phyloP scores from a whole-genome alignment of 2,888 invertebrate species.

The Leucophenga montana region DNA sequence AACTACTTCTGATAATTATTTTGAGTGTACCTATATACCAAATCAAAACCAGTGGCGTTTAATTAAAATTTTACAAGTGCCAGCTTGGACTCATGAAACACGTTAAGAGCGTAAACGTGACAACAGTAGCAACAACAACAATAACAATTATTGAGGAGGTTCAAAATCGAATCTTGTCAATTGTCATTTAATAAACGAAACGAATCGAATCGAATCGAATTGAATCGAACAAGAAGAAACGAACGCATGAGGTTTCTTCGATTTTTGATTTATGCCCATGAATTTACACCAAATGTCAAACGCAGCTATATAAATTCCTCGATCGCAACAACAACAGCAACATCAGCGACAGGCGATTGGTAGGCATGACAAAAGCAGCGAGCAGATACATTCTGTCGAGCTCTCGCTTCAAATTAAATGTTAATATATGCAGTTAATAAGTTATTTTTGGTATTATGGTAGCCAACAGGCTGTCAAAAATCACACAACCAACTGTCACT shows the following conservation, averaged over 20 bases:
- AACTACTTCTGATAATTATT: too few relatives aligned
- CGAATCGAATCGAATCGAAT: neutral
- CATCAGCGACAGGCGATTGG: neutral
- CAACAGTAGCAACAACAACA: conserved; percentile 45
- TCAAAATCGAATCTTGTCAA: conserved; percentile 46
- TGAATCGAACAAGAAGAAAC: neutral
- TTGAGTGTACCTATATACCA: neutral
- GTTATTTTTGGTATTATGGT: conserved; percentile 67
- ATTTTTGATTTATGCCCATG: conserved; percentile 71
- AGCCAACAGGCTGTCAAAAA: conserved; percentile 70
- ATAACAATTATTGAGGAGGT: neutral
- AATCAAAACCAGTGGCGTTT: conserved; percentile 64
- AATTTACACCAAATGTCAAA: conserved; percentile 69
- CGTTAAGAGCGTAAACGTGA: conserved; percentile 72
- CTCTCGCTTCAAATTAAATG: conserved; percentile 63
- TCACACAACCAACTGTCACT: conserved; percentile 68
- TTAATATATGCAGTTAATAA: conserved; percentile 70
- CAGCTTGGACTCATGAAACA: conserved; percentile 59
- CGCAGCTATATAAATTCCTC: conserved; percentile 38
- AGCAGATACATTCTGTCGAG: conserved; percentile 11
- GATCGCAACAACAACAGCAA: conserved; percentile 15
- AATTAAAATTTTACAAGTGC: conserved; percentile 69
- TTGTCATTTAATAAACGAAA: conserved; percentile 62
- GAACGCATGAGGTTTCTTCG: conserved; percentile 36
- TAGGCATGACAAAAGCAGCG: conserved; percentile 35